A percentile compares a stretch with the other conserved stretches of the same genome.
These are phyloP conservation scores for Erebia aethiops DNA, from an alignment of 2,888 invertebrate genomes.

Conservation along the genomic window DNA sequence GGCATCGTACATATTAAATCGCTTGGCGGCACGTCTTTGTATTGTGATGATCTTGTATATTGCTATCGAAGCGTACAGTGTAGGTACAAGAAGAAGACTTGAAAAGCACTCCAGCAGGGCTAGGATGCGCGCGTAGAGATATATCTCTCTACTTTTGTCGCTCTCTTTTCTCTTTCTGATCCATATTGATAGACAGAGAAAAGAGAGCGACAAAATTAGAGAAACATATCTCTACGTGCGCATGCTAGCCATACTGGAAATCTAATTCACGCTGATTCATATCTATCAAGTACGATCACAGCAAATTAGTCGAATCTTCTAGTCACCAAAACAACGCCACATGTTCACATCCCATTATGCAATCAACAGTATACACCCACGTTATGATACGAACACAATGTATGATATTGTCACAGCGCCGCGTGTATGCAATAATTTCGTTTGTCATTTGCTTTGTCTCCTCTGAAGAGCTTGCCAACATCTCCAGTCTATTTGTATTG, in stretches of 20 bases:
- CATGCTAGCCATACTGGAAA: no score
- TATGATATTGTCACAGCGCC: constrained; percentile 52
- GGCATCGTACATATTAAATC: no score
- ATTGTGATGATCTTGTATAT: no score
- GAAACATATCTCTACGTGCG: no score
- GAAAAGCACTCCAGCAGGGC: not conserved
- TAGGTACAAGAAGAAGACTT: not conserved
- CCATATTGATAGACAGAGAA: no score
- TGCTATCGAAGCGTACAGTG: no score
- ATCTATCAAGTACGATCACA: not conserved
- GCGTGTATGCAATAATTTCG: constrained; percentile 56
- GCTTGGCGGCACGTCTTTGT: no score
- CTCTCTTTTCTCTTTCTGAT: no score
- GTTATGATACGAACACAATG: constrained; percentile 55
- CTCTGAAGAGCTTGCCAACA: constrained; percentile 59
- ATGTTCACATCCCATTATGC: constrained; percentile 28
- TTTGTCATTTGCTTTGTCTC: constrained; percentile 64
- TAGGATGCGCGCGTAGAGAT: no score
- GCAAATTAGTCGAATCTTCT: constrained; percentile 4
- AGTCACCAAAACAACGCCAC: constrained; percentile 6
- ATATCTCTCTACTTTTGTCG: no score
- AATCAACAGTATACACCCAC: constrained; percentile 46
- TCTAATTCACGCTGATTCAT: not conserved
- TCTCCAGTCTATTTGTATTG: constrained; percentile 56
- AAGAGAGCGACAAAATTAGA: no score